Base-by-base conservation (phyloP, 2,113 vertebrate species). In the Amphiprion percula region DNA sequence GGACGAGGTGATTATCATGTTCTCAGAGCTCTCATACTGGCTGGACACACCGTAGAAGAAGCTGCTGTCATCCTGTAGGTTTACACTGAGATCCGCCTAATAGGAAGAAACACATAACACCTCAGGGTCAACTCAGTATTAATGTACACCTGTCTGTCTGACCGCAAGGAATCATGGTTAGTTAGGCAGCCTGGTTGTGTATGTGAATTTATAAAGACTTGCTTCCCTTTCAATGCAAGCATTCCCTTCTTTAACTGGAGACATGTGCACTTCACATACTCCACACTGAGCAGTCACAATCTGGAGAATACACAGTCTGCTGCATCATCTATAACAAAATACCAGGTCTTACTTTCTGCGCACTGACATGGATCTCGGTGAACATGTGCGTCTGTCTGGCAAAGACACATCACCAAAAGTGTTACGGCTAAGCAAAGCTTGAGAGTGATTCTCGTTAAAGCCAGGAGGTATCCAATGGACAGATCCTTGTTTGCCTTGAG, bases 1-100 rank as follows among this genome's bases (percentile, higher is more conserved):
- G 90, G 97, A 98, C 74, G 97, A 98, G 74, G 96, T 98, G 93
- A 99, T 98, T 52, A 96, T 94, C 97, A 98, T 98, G 90, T 97
- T 98, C 86, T 99, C 97, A 0, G 95, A 92, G 86, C 97, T 98
- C 93, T 97, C 97, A 0, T 98, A 98, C 83, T 98, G 97, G 92
- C 97, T 99, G 85, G 97, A 98, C 60, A 99, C 97, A 0, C 97
- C 97, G 0, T 99, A 98, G 93, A 99, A 99, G 92, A 96, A 95
- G 90, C 92, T 94, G 91, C 96, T 96, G 93, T 98, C 96, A 4
- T 97, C 96, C 89, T 97, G 97, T 19, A 97, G 94, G 87, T 96
- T 97, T 49, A 96, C 93, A 82, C 97, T 98, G 60, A 99, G 95
- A 88, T 99, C 97, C 81, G 97, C 97, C 97, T 98, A 73, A 5